Evolutionary conservation across 2,113 vertebrate genomes (phyloP), one percentile per base, ranked within the genome.

Genomic region (Jaculus jaculus): DNA sequence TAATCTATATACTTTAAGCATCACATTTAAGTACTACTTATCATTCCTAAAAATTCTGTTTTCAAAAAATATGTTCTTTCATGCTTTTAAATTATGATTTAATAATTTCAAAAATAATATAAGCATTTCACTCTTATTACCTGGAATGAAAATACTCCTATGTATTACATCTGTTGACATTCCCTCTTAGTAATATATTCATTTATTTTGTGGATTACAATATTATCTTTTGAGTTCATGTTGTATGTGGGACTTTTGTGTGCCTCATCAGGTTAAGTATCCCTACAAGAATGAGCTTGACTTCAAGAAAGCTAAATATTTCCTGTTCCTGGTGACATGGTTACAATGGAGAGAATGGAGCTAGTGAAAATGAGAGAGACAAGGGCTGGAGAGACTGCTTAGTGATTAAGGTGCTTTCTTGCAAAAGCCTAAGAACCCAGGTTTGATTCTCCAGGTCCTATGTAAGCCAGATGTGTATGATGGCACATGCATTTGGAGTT

Each of bases 1-100:
- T 60, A 68, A 54, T 68, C 47, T 86, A 34, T 20, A 39, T 61
- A 28, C 13, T n/a, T 86, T 68, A 26, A 73, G 15, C 37, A 86
- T 92, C 81, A 91, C 17, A 90, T 74, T 93, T 77, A 78, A 92
- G 28, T 13, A 42, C 15, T 58, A 11, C 42, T 92, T 91, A 74
- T 90, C 66, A 91, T 89, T 78, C 20, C 26, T 86, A 66, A 89
- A 72, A 68, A 34, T 91, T 87, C 20, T 74, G 11, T 65, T 90
- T 42, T 65, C 39, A 7, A 6, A 21, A 30, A 47, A 54, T 54
- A 16, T 54, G 54, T 12, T 54, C 15, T 54, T 54, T 54, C 42
- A 47, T 47, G 8, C n/a, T 73, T 39, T 21, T 58, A 77, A 30
- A 60, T 85, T 90, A 65, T 82, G 21, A 82, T 92, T 83, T 78